These are phyloP conservation scores for Cuculus canorus DNA, from an alignment of 2,797 vertebrate species.

Conservation along the genomic window DNA sequence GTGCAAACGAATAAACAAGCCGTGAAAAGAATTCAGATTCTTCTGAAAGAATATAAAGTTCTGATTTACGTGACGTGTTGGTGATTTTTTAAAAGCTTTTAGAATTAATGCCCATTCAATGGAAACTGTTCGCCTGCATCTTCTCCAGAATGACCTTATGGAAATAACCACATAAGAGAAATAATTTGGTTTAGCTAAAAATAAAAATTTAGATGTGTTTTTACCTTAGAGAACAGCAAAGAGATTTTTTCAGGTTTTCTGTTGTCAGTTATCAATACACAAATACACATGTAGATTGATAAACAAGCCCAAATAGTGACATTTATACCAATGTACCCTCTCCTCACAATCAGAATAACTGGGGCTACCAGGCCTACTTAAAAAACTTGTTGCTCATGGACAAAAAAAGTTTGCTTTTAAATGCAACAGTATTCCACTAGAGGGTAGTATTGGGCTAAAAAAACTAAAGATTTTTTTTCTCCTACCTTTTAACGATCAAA, in stretches of 20 bases:
- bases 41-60: background rate
- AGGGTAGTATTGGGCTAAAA: background rate
- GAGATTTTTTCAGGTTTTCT: background rate
- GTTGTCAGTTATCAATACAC: background rate
- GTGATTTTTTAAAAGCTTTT: background rate
- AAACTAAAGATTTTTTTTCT: background rate
- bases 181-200: background rate
- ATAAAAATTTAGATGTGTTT: background rate
- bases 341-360: background rate
- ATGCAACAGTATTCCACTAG: background rate
- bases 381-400: background rate
- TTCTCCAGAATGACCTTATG: background rate
- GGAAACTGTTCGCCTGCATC: background rate
- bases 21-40: background rate
- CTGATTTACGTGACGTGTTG: background rate
- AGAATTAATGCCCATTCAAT: background rate
- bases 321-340: background rate
- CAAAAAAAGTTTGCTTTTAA: background rate
- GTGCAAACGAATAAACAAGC: background rate
- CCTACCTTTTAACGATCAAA: background rate
- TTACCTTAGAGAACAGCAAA: background rate
- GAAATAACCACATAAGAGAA: background rate
- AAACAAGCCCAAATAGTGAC: background rate
- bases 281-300: background rate
- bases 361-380: background rate